These are phyloP conservation scores for Hormiphora californensis DNA, from an alignment of 37 sponge, comb jelly and placozoan genomes.

Conservation along the genomic window DNA sequence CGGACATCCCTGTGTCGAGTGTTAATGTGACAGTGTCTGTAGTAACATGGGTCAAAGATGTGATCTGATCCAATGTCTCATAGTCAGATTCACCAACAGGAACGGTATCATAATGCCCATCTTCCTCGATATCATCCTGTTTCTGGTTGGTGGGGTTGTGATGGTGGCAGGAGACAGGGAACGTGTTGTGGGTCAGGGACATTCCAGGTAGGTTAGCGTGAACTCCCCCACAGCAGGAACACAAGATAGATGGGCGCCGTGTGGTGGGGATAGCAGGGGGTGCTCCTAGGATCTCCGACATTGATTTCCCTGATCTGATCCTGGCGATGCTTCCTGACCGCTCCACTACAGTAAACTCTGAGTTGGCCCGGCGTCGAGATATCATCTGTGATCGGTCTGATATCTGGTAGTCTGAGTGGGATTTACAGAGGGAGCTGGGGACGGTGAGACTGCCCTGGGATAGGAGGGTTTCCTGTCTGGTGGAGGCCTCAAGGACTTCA, in stretches of 20 bases:
- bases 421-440: not conserved
- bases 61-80: too few species aligned
- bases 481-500: not conserved
- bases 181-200: not conserved
- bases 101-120: not conserved
- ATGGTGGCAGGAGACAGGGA: not conserved
- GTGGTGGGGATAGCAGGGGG: not conserved
- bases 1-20: too few species aligned
- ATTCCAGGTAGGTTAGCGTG: slow-evolving; percentile 29
- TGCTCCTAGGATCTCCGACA: slow-evolving; percentile 12
- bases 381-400: not conserved
- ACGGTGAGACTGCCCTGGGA: not conserved
- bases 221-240: not conserved
- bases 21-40: too few species aligned
- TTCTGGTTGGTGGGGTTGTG: not conserved
- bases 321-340: too few species aligned
- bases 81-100: not conserved
- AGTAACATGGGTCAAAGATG: too few species aligned
- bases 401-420: not conserved
- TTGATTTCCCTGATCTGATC: slow-evolving; percentile 39
- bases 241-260: not conserved
- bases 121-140: not conserved
- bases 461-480: not conserved
- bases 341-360: too few species aligned
- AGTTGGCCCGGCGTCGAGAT: too few species aligned